Base-by-base conservation (phyloP, 1,140 invertebrate genomes). In the Diachasma alloeum region DNA sequence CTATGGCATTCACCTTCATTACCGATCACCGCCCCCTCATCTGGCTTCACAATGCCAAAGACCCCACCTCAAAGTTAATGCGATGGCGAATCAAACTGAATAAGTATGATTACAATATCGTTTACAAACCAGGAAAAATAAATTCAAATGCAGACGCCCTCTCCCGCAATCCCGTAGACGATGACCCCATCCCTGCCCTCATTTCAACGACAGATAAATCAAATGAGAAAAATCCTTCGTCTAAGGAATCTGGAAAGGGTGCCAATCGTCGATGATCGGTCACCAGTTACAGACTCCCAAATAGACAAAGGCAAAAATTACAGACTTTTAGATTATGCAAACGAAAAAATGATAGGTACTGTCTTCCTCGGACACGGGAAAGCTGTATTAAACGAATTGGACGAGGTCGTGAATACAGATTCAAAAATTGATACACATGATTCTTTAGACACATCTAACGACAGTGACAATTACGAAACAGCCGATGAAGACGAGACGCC, bases 91-190 rank as follows among this genome's bases (percentile, higher is more conserved):
- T 3, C 0, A 48, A 24, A 26, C 9, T 72, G 6, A 56, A 53
- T 53, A 46, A 72, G n/a, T 72, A 56, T 19, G 70, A 72, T 31
- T 72, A 46, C 8, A 46, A 24, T 2, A 72, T 72, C 2, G 31
- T 5, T 11, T 72, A 46, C 24, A 72, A 72, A 26, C 70, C 46
- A 4, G 46, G 70, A 10, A 56, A 22, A 53, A 11, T 72, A 5
- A 72, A 72, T 31, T 53, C 13, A 0, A 72, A 53, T 10, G 70
- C 44, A 0, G 70, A 72, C 24, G 70, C 70, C 26, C 42, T 71
- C 3, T 71, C 42, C 8, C 69, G 69, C 11, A 71, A 42, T 17
- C 36, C 69, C 11, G 26, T 44, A 24, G 69, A 71, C 15, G 6
- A 4, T 37, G 67, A 36, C 9, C n/a, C 13, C 5, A 3, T 4